These are phyloP conservation scores for Plemyria rubiginata DNA, from an alignment of 2,888 invertebrate genomes.

Conservation along the genomic window DNA sequence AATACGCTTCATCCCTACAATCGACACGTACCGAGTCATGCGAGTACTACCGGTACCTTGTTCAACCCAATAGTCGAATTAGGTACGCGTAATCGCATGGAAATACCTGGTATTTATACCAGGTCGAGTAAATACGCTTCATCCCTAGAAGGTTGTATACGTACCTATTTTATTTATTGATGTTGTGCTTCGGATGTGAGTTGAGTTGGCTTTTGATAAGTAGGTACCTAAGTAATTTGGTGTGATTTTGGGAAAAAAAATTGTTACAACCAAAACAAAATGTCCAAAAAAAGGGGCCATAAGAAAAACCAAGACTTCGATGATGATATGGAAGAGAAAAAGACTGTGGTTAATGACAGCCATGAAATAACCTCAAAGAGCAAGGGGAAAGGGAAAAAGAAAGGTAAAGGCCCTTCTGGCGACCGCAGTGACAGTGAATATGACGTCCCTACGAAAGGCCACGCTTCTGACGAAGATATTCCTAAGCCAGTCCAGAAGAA, in stretches of 20 bases:
- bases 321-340: constrained; percentile 80
- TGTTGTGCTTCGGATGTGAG: not conserved
- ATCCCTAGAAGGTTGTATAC: no score
- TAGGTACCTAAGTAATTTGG: not conserved
- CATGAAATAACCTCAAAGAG: constrained; percentile 82
- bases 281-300: constrained; percentile 86
- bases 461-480: constrained; percentile 70
- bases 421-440: constrained; percentile 78
- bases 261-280: constrained; percentile 46
- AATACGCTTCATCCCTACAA: no score
- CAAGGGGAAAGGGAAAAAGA: constrained; percentile 79
- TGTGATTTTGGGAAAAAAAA: not conserved
- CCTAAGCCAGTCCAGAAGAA: constrained; percentile 75
- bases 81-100: no score
- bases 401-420: constrained; percentile 73
- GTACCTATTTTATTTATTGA: no score
- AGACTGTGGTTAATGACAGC: constrained; percentile 56
- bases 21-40: no score
- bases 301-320: constrained; percentile 85
- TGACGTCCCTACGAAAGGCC: constrained; percentile 55
- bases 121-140: no score
- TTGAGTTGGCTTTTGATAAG: no score
- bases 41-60: no score
- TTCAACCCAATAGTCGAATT: no score
- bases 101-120: no score